phyloP scores from a whole-genome alignment of 1,140 invertebrate genomes.

The Ceratosolen fusciceps region DNA sequence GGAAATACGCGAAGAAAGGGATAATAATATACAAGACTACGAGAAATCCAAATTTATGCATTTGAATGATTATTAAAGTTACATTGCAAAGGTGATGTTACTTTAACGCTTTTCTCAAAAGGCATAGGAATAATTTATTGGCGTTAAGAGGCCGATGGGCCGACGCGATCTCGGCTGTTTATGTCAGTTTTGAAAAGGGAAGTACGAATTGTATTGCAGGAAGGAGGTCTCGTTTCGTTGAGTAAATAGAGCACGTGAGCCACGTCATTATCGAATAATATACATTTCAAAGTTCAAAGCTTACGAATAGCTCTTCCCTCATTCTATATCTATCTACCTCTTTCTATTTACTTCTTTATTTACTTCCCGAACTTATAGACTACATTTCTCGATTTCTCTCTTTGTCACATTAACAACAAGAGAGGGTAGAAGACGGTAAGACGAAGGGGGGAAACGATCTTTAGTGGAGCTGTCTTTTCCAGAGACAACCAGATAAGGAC shows the following conservation, averaged over 20 bases:
- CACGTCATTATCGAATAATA: not conserved
- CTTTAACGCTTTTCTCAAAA: too few species aligned
- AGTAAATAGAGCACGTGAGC: conserved; percentile 15
- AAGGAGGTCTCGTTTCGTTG: not conserved
- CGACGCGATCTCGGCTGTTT: not conserved
- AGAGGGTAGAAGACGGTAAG: not conserved
- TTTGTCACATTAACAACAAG: not conserved
- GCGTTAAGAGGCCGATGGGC: conserved; percentile 10
- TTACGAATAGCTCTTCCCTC: not conserved
- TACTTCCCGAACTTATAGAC: not conserved
- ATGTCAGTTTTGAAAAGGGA: conserved; percentile 12
- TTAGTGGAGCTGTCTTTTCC: not conserved
- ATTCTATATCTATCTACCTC: not conserved
- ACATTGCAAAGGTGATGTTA: too few species aligned
- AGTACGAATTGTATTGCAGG: not conserved
- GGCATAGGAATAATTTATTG: too few species aligned
- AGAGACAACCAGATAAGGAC: not conserved
- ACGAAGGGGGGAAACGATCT: not conserved
- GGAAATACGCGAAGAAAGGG: too few species aligned
- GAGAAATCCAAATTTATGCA: too few species aligned
- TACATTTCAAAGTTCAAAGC: conserved; percentile 25
- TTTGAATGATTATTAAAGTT: too few species aligned
- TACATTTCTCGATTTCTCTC: not conserved
- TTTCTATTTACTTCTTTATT: not conserved
- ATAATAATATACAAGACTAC: too few species aligned